phyloP scores from a whole-genome alignment of 2,888 invertebrate species.

The Brachylomia viminalis region DNA sequence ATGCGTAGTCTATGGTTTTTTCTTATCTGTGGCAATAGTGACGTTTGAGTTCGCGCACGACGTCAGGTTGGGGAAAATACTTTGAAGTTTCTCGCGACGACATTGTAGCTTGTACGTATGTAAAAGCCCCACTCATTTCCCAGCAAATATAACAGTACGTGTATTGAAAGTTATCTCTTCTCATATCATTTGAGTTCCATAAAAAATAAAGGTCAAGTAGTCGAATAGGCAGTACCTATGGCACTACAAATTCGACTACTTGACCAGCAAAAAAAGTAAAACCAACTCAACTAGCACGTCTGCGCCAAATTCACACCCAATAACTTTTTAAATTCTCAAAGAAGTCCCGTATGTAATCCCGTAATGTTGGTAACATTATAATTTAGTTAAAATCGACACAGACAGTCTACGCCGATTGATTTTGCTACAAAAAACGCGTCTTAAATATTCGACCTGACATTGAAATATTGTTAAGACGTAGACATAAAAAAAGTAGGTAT shows the following conservation, averaged over 20 bases:
- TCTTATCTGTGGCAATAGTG: slow-evolving; percentile 46
- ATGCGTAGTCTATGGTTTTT: slow-evolving; percentile 11
- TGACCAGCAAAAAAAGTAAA: slow-evolving; percentile 33
- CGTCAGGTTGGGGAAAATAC: slow-evolving; percentile 8
- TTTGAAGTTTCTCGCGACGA: not conserved
- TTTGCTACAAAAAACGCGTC: slow-evolving; percentile 57
- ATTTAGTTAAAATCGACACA: slow-evolving; percentile 48
- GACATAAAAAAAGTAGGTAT: slow-evolving; percentile 45
- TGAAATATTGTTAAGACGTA: slow-evolving; percentile 49
- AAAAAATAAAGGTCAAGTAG: too few species aligned
- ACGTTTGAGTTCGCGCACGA: slow-evolving; percentile 42
- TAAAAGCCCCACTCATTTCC: not conserved
- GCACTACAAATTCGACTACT: not conserved
- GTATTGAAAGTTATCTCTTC: not conserved
- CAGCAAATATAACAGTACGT: not conserved
- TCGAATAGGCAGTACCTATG: too few species aligned
- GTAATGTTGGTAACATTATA: slow-evolving; percentile 66
- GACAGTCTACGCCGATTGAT: slow-evolving; percentile 48
- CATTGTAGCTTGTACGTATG: not conserved
- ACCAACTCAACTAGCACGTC: slow-evolving; percentile 22
- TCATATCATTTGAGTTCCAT: not conserved
- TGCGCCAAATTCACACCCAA: slow-evolving; percentile 34
- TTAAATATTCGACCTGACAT: slow-evolving; percentile 46
- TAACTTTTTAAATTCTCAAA: slow-evolving; percentile 36
- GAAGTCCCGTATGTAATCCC: slow-evolving; percentile 70